Conservation (phyloP, 2,113 vertebrate species). For the Hymenochirus boettgeri region DNA sequence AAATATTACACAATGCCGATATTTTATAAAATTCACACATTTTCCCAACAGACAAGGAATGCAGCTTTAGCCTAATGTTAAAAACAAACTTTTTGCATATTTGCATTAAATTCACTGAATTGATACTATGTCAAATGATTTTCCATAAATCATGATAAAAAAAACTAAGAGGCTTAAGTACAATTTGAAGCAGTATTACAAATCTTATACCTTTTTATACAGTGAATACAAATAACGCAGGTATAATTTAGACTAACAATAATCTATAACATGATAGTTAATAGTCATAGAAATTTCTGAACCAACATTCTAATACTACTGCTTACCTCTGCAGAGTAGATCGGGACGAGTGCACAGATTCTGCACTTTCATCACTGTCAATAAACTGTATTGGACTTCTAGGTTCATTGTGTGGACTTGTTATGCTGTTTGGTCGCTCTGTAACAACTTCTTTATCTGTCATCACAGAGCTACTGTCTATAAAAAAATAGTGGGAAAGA, state of each 20-base stretch:
- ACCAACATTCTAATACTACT: neutral
- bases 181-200: too few relatives aligned
- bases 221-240: too few relatives aligned
- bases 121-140: too few relatives aligned
- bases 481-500: slow-evolving; percentile 4
- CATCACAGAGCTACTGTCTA: slow-evolving; percentile 60
- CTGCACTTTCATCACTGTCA: slow-evolving; percentile 37
- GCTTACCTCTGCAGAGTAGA: slow-evolving; percentile 84
- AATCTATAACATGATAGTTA: too few relatives aligned
- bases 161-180: too few relatives aligned
- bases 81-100: neutral
- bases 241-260: too few relatives aligned
- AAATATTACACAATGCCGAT: too few relatives aligned
- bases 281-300: too few relatives aligned
- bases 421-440: slow-evolving; percentile 55
- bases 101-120: neutral
- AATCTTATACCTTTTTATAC: too few relatives aligned
- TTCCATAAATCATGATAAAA: too few relatives aligned
- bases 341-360: slow-evolving; percentile 55
- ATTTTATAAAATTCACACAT: neutral
- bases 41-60: neutral
- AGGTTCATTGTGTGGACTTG: slow-evolving; percentile 45
- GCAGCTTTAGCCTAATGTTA: neutral
- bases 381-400: slow-evolving; percentile 52
- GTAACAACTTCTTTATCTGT: slow-evolving; percentile 54